phyloP scores from a whole-genome alignment of 2,888 invertebrate genomes.

The Pseudococcus viburni region DNA sequence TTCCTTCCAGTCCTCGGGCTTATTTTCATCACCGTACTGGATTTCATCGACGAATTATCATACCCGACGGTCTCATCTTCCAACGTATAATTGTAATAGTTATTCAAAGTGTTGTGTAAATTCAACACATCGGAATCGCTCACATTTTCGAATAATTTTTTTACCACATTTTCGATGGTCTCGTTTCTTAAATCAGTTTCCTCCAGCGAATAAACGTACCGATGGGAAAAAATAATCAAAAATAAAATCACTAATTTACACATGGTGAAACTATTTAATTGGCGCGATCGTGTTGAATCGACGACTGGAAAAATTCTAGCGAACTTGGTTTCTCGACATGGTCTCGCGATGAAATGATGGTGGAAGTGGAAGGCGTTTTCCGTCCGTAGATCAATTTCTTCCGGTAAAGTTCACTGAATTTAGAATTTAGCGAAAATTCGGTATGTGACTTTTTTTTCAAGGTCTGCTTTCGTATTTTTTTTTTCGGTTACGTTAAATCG shows the following conservation, averaged over 20 bases:
- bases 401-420: constrained; percentile 49
- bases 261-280: constrained; percentile 32
- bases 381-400: constrained; percentile 24
- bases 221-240: constrained; percentile 5
- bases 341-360: neutral
- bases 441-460: neutral
- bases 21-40: constrained; percentile 52
- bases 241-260: constrained; percentile 18
- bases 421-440: neutral
- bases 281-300: constrained; percentile 37
- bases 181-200: neutral
- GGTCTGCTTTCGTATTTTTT: no score
- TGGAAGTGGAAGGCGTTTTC: constrained; percentile 25
- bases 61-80: neutral
- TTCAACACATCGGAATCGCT: constrained; percentile 20
- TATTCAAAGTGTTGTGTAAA: constrained; percentile 14
- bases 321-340: neutral
- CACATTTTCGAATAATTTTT: constrained; percentile 22
- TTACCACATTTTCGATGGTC: neutral
- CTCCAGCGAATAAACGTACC: neutral
- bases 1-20: constrained; percentile 6
- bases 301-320: constrained; percentile 45
- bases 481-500: no score
- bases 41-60: neutral
- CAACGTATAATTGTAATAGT: constrained; percentile 9